Conservation (phyloP, 37 sponge, comb jelly and placozoan species). For the Axinella damicornis region DNA sequence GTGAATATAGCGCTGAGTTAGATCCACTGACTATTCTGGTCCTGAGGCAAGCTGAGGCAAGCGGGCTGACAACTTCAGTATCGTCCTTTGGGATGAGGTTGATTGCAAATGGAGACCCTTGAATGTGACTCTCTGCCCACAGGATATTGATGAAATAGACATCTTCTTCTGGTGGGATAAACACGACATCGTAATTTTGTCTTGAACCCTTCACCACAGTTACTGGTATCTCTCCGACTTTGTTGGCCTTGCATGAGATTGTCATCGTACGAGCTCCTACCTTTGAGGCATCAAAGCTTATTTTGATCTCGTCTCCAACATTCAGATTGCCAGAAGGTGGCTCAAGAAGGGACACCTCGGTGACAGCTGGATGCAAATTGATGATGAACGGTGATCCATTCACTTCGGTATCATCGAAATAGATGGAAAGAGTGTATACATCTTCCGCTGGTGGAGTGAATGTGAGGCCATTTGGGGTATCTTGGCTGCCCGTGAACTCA, state of each 20-base stretch:
- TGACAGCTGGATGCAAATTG: conserved; percentile 38
- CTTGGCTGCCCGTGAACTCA: neutral
- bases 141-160: conserved; percentile 44
- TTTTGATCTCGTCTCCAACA: conserved; percentile 10
- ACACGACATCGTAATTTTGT: conserved; percentile 16
- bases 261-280: conserved; percentile 55
- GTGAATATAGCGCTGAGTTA: neutral
- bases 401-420: conserved; percentile 45
- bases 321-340: conserved; percentile 21
- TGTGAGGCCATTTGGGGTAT: conserved; percentile 1
- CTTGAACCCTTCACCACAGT: neutral
- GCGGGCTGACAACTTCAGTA: neutral
- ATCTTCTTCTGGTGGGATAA: conserved; percentile 58
- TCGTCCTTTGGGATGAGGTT: conserved; percentile 43
- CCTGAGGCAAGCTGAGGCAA: neutral
- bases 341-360: neutral
- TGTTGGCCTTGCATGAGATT: conserved; percentile 49
- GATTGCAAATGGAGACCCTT: conserved; percentile 75
- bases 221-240: conserved; percentile 44
- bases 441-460: conserved; percentile 58
- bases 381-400: conserved; percentile 45
- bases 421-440: conserved; percentile 33
- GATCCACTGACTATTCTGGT: neutral
- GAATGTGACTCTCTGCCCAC: conserved; percentile 39
- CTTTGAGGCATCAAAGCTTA: conserved; percentile 36